These are phyloP conservation scores for Girardia tigrina DNA, from an alignment of 2,888 invertebrate genomes.

Conservation along the genomic window DNA sequence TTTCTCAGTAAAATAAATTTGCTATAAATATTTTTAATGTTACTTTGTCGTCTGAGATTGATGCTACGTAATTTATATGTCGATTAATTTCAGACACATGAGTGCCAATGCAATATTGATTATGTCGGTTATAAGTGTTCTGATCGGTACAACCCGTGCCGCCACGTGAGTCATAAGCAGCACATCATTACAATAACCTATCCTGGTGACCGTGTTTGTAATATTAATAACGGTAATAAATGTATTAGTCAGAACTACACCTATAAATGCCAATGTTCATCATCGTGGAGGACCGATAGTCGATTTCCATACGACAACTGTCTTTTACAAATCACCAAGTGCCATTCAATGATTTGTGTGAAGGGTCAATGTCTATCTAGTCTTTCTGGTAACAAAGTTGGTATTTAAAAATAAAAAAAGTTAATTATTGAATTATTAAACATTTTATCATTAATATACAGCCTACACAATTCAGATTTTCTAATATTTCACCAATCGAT, in stretches of 20 bases:
- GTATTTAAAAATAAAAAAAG: background rate
- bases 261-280: background rate
- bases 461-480: too few species aligned
- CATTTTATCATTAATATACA: too few species aligned
- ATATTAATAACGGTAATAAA: constrained; percentile 5
- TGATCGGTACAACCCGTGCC: background rate
- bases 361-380: background rate
- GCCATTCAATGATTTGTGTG: background rate
- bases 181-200: background rate
- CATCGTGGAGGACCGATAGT: background rate
- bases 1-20: too few species aligned
- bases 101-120: constrained; percentile 1
- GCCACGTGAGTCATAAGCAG: background rate
- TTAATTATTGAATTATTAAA: background rate
- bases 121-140: background rate
- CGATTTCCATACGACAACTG: background rate
- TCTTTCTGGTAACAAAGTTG: background rate
- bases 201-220: background rate
- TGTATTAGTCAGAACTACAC: background rate
- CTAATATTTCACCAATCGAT: too few species aligned
- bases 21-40: too few species aligned
- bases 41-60: background rate
- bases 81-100: background rate
- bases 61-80: background rate
- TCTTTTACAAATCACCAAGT: background rate